Evolutionary conservation across 2,888 invertebrate species (phyloP), one percentile per base, ranked within the genome.

Genomic region (Globia sparganii): DNA sequence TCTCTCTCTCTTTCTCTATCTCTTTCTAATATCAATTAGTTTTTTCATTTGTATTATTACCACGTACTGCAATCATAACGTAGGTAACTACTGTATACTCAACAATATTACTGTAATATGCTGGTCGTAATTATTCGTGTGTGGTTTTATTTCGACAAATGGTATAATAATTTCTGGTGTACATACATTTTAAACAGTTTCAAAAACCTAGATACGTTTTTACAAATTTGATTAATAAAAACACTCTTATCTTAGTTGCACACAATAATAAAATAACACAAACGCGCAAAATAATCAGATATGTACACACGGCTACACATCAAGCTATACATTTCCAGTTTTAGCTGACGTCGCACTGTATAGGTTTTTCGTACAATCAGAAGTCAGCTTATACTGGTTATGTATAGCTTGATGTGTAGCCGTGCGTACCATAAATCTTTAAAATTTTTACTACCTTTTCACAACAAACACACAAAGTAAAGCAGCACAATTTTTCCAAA

Each of bases 401-500:
- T n/a, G n/a, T n/a, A n/a, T n/a, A n/a, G n/a, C n/a, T n/a, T n/a
- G n/a, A n/a, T n/a, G n/a, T n/a, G n/a, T n/a, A n/a, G n/a, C n/a
- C n/a, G n/a, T n/a, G n/a, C n/a, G n/a, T n/a, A 25, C 28, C 18
- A 65, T 46, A 21, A 65, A 65, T 77, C 28, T 56, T 18, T 43
- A 6, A 40, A 66, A 49, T 79, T 40, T 43, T 66, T 0, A 46
- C 4, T 13, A 37, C 21, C 28, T 46, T 56, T 28, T 18, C 28
- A 21, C 34, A 72, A 59, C 68, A 34, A 53, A 62, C 58, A 37
- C 31, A 67, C 37, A n/a, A 53, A 66, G 58, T 53, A 64, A 67
- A 71, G 6, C 25, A 84, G 6, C 34, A 34, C 43, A 66, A 46
- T 71, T 73, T 80, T 69, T 67, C 62, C 13, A 85, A 72, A 76